Conservation (phyloP, 2,113 vertebrate species). For the Brachirus orientalis region DNA sequence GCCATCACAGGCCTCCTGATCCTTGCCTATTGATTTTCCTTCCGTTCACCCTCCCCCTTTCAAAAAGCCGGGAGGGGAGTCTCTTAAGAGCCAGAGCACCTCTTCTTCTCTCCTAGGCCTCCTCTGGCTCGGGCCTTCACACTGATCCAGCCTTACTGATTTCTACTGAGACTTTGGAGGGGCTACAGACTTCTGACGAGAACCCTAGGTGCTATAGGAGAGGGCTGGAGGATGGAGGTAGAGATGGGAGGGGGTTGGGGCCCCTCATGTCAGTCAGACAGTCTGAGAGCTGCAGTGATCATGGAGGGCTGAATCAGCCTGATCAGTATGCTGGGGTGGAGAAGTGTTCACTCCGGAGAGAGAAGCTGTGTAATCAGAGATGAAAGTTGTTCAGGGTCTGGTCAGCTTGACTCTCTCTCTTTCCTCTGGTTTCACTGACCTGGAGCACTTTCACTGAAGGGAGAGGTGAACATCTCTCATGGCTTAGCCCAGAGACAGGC, state of each 20-base stretch:
- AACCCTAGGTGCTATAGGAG: slow-evolving; percentile 66
- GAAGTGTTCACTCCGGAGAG: slow-evolving; percentile 63
- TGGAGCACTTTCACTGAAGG: slow-evolving; percentile 63
- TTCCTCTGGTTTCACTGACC: slow-evolving; percentile 63
- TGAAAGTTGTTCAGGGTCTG: slow-evolving; percentile 70
- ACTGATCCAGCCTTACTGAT: slow-evolving; percentile 65
- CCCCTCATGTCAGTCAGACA: slow-evolving; percentile 24
- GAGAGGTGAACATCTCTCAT: slow-evolving; percentile 54
- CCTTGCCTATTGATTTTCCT: slow-evolving; percentile 84
- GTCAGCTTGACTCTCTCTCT: slow-evolving; percentile 60
- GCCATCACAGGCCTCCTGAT: slow-evolving; percentile 81
- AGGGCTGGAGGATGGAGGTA: slow-evolving; percentile 27
- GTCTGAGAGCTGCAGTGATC: slow-evolving; percentile 57
- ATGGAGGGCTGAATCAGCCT: slow-evolving; percentile 48
- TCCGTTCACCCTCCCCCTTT: slow-evolving; percentile 70
- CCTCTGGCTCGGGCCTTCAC: slow-evolving; percentile 62
- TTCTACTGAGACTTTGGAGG: slow-evolving; percentile 71
- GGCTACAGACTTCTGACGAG: slow-evolving; percentile 68
- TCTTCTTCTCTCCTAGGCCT: slow-evolving; percentile 73
- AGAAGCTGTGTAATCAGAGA: slow-evolving; percentile 71
- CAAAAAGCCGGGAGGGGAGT: slow-evolving; percentile 73
- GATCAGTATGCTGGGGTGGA: slow-evolving; percentile 66
- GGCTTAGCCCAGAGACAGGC: slow-evolving; percentile 58
- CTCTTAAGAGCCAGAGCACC: slow-evolving; percentile 74
- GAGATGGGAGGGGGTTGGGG: slow-evolving; percentile 3